Percentiles rank a stretch among this genome's conserved stretches.
Evolutionary conservation across 2,888 invertebrate species (phyloP).

Genomic region (Actias luna): DNA sequence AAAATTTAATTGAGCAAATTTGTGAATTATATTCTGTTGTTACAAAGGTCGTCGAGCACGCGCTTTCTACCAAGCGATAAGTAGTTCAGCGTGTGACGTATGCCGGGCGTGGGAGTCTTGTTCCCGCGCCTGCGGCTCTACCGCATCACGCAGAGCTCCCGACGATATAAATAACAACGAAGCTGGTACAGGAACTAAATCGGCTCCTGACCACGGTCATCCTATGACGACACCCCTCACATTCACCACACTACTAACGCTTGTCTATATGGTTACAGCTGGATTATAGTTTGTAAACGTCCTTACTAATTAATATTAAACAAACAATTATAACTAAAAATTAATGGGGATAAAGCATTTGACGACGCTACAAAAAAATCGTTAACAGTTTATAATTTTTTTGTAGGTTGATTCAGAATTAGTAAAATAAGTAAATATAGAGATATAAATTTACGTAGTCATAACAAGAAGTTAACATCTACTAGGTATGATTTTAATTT

Average conservation of each 20-base stretch:
- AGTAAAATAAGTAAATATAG: not conserved
- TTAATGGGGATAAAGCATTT: not conserved
- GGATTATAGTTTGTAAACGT: not conserved
- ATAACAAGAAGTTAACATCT: not conserved
- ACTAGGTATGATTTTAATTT: not conserved
- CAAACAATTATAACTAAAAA: not conserved
- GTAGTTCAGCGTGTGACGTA: conserved; percentile 90
- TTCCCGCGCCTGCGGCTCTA: conserved; percentile 62
- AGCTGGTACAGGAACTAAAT: conserved; percentile 20
- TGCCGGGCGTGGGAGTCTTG: conserved; percentile 84
- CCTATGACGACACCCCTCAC: not conserved
- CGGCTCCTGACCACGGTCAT: not conserved
- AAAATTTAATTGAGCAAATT: too few species aligned
- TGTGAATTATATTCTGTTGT: too few species aligned
- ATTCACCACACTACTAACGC: not conserved
- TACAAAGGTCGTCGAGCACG: conserved; percentile 90
- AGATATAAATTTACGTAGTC: not conserved
- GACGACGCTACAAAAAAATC: not conserved
- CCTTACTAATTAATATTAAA: not conserved
- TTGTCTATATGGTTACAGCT: not conserved
- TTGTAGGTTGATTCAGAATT: not conserved
- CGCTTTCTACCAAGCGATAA: conserved; percentile 88
- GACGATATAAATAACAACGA: conserved; percentile 18
- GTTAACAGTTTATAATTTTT: not conserved
- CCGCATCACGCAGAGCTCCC: conserved; percentile 45